These are phyloP conservation scores for Drosophila novamexicana DNA, from an alignment of 1,140 invertebrate genomes.

Conservation along the genomic window DNA sequence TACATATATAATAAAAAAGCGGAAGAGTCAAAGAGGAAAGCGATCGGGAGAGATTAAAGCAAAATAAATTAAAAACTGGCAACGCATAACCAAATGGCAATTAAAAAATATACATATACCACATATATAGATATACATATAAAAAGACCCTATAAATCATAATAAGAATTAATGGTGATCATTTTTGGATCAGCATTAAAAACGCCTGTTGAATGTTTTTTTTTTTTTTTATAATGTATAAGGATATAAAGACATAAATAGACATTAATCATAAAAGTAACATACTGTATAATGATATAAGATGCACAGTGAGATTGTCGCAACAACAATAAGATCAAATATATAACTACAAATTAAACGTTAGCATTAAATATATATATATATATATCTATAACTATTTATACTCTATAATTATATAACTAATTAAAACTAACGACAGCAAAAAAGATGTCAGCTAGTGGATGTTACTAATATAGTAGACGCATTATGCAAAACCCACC, in stretches of 20 bases:
- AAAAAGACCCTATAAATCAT: conserved; percentile 7
- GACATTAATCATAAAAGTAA: conserved; percentile 22
- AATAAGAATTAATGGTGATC: conserved; percentile 37
- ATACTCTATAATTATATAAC: conserved; percentile 1
- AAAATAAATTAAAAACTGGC: conserved; percentile 1
- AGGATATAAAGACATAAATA: conserved; percentile 21
- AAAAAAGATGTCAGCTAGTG: conserved; percentile 33
- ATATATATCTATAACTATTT: conserved; percentile 6
- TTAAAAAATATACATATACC: conserved; percentile 22
- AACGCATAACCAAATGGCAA: conserved; percentile 27
- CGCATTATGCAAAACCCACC: conserved; percentile 56
- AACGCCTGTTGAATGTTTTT: conserved; percentile 30
- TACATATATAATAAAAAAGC: conserved; percentile 45
- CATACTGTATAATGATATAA: conserved; percentile 14
- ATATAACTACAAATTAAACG: conserved; percentile 17
- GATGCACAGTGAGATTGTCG: conserved; percentile 11
- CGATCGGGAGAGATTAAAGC: neutral
- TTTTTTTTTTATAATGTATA: conserved; percentile 32
- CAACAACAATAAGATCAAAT: conserved; percentile 25
- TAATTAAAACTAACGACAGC: conserved; percentile 3
- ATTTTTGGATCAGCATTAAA: conserved; percentile 22
- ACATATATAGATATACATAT: conserved; percentile 20
- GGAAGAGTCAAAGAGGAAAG: conserved; percentile 2
- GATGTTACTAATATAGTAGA: conserved; percentile 37
- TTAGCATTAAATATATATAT: conserved; percentile 12